phyloP scores from a whole-genome alignment of 2,888 invertebrate species.

The Cephus rjabovi region DNA sequence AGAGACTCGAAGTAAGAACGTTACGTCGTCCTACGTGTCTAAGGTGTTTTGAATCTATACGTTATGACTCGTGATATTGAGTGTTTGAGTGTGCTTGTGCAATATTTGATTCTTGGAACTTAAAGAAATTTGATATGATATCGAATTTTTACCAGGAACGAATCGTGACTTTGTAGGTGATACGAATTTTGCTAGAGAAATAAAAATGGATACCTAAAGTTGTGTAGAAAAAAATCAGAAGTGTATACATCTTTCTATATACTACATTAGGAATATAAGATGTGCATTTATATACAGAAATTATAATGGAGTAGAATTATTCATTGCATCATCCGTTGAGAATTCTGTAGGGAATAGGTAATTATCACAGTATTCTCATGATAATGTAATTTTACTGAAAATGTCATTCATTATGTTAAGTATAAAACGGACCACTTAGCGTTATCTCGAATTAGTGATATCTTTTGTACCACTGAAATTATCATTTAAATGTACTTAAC shows the following conservation, averaged over 20 bases:
- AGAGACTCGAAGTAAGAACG: neutral
- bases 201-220: neutral
- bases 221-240: neutral
- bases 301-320: neutral
- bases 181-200: neutral
- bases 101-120: neutral
- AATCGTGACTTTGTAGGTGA: neutral
- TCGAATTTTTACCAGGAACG: neutral
- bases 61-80: neutral
- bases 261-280: neutral
- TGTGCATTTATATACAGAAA: neutral
- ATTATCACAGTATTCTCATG: constrained; percentile 3
- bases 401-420: neutral
- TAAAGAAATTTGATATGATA: neutral
- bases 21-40: neutral
- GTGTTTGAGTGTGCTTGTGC: neutral
- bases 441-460: neutral
- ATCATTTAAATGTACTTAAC: neutral
- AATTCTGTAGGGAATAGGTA: neutral
- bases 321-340: constrained; percentile 2
- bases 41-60: neutral
- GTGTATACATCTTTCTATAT: neutral
- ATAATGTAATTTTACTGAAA: neutral
- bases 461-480: neutral
- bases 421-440: neutral